phyloP scores from a whole-genome alignment of 1,140 invertebrate species.

The Diorhabda sublineata region DNA sequence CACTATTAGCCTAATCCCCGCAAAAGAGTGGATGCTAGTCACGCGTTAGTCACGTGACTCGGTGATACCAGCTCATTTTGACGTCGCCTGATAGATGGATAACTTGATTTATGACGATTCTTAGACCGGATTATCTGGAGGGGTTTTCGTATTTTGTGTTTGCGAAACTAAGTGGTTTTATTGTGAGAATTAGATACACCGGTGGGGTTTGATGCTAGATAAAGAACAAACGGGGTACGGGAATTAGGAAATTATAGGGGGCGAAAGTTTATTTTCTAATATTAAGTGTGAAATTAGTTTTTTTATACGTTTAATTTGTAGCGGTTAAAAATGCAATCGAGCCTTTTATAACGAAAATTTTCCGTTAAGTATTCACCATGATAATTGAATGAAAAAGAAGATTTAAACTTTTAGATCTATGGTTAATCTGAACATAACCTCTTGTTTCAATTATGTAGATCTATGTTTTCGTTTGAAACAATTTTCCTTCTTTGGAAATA shows the following conservation, averaged over 20 bases:
- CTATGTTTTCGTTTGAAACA: too few relatives aligned
- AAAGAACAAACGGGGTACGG: background rate
- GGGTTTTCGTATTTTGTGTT: constrained; percentile 22
- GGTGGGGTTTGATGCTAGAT: constrained; percentile 12
- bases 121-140: constrained; percentile 23
- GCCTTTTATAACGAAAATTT: too few relatives aligned
- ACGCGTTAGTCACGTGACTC: constrained; percentile 25
- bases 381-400: too few relatives aligned
- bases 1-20: constrained; percentile 34
- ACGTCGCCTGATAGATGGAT: constrained; percentile 25
- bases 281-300: background rate
- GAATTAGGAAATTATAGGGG: background rate
- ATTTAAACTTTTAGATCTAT: too few relatives aligned
- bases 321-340: too few relatives aligned
- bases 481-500: too few relatives aligned
- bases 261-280: background rate
- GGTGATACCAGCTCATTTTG: constrained; percentile 16
- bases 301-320: background rate
- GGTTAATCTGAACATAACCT: too few relatives aligned
- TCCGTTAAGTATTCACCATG: too few relatives aligned
- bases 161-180: constrained; percentile 31
- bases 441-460: too few relatives aligned
- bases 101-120: constrained; percentile 29
- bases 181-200: constrained; percentile 23
- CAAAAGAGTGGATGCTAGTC: constrained; percentile 10